Percentiles rank a stretch among this genome's conserved stretches.
Evolutionary conservation across 2,113 vertebrate genomes (phyloP).

Genomic region (Xiphophorus hellerii): DNA sequence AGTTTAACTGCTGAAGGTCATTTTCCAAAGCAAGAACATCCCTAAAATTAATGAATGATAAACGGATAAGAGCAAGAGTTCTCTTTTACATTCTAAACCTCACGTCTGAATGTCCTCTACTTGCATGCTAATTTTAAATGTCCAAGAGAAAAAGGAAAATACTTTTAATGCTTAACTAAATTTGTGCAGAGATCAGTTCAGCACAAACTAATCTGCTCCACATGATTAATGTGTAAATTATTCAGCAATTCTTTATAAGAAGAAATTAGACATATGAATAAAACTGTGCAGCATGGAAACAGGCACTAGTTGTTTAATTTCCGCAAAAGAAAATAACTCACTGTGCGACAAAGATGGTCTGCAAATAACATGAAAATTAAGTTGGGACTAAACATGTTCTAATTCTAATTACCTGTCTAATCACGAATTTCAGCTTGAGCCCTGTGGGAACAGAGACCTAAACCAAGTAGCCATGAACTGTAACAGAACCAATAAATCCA

Average conservation of each 20-base stretch:
- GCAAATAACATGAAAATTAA: conserved; percentile 58
- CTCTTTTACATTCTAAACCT: neutral
- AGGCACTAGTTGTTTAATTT: conserved; percentile 27
- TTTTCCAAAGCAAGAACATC: too few relatives aligned
- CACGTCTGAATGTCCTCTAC: conserved; percentile 15
- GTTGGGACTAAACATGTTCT: conserved; percentile 20
- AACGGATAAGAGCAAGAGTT: neutral
- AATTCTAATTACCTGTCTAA: conserved; percentile 44
- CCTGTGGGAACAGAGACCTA: conserved; percentile 20
- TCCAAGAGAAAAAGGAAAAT: conserved; percentile 31
- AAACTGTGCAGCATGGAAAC: neutral
- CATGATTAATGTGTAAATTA: conserved; percentile 12
- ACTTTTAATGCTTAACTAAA: conserved; percentile 26
- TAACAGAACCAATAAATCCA: conserved; percentile 41
- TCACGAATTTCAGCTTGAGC: conserved; percentile 36
- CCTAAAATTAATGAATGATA: neutral
- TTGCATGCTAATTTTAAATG: conserved; percentile 26
- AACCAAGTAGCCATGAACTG: conserved; percentile 28
- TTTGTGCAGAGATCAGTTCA: conserved; percentile 10
- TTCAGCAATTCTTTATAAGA: conserved; percentile 9
- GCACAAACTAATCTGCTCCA: conserved; percentile 13
- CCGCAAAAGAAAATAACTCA: conserved; percentile 17
- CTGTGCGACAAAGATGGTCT: conserved; percentile 13
- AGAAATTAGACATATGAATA: conserved; percentile 13
- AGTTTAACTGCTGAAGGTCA: too few relatives aligned